Evolutionary conservation across 2,797 vertebrate species (phyloP).

Genomic region (Sebastes iracundus): DNA sequence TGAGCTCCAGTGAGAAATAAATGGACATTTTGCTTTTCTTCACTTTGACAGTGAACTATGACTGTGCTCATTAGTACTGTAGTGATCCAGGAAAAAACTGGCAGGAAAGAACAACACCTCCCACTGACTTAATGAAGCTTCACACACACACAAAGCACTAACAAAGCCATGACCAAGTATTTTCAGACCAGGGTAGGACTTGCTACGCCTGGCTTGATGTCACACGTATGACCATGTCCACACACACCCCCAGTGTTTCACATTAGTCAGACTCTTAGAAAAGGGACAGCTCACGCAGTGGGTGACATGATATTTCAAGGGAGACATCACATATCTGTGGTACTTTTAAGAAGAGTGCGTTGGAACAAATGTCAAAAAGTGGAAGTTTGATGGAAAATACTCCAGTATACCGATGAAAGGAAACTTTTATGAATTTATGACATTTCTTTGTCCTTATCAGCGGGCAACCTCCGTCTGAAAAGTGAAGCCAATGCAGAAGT

Average conservation of each 20-base stretch:
- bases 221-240: constrained; percentile 5
- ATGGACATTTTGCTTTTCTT: background rate
- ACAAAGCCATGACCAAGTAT: constrained; percentile 23
- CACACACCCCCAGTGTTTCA: background rate
- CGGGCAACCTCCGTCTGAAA: no score
- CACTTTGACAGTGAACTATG: constrained; percentile 14
- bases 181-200: constrained; percentile 11
- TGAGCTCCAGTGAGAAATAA: background rate
- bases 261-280: constrained; percentile 19
- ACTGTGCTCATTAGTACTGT: constrained; percentile 38
- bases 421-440: background rate
- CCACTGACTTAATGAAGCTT: constrained; percentile 43
- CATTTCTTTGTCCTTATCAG: background rate
- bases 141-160: background rate
- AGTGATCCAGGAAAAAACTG: constrained; percentile 1
- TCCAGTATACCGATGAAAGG: background rate
- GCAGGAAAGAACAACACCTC: constrained; percentile 39
- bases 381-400: background rate
- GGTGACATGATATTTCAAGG: constrained; percentile 8
- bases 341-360: background rate
- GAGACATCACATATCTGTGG: background rate
- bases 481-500: no score
- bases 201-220: background rate
- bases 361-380: background rate
- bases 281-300: constrained; percentile 12